Evolutionary conservation across 2,797 vertebrate species (phyloP), one percentile per base, ranked within the genome.

Genomic region (Corythornis leucogaster): DNA sequence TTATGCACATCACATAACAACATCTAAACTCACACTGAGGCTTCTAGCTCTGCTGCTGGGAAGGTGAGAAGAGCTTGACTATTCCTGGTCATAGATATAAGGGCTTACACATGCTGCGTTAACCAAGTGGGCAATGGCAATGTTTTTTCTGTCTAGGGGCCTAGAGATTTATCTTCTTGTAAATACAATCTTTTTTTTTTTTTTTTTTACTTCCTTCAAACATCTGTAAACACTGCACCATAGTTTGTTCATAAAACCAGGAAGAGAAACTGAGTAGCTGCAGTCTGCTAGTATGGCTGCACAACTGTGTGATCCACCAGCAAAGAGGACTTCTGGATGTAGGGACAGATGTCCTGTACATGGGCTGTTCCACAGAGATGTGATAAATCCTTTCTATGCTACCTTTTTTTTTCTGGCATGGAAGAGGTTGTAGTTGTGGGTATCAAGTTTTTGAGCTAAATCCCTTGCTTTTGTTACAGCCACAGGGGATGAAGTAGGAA

Each of bases 371-470:
- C 35, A n/a, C 12, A 25, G 33, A 53, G 53, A 53, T n/a, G 11
- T 43, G 21, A 24, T 30, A 74, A 53, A 12, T 50, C 24, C 9
- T 70, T 87, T 63, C 12, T 59, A 19, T 63, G 25, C 3, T 43
- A 13, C 42, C 18, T 50, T n/a, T 62, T 50, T 50, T 17, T 50
- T 50, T 80, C 26, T 71, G 30, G 16, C 69, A 83, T 57, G n/a
- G 63, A 88, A 77, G 58, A 61, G 15, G 38, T 54, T 22, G 17
- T 57, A 82, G 61, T 35, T 83, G 38, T 83, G 73, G 70, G 82
- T 85, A 82, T 54, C 55, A 71, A 80, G 18, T 38, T 92, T 89
- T 85, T 90, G 46, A 82, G 54, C 15, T 68, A 80, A 93, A 87
- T 85, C 43, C n/a, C 54, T 90, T 85, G 53, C n/a, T 92, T 94